Conservation (phyloP, 37 sponge, comb jelly and placozoan genomes). For the Crambe crambe region DNA sequence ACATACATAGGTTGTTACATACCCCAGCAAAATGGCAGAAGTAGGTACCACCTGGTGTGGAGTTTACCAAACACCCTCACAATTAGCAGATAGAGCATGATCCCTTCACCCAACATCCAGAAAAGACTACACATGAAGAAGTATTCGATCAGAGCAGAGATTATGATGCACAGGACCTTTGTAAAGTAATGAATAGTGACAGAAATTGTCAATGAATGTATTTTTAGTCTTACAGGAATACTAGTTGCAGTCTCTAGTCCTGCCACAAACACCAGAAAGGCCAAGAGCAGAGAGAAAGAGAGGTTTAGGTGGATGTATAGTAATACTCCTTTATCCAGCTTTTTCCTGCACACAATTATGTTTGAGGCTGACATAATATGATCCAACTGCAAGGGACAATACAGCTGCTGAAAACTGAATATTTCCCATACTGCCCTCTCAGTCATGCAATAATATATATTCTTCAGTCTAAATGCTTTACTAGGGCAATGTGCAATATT, state of each 20-base stretch:
- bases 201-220: too few relatives aligned
- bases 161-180: slow-evolving; percentile 29
- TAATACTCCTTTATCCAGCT: slow-evolving; percentile 8
- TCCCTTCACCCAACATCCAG: slow-evolving; percentile 48
- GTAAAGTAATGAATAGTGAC: background rate
- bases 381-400: too few relatives aligned
- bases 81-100: slow-evolving; percentile 42
- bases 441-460: too few relatives aligned
- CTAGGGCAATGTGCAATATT: too few relatives aligned
- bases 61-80: slow-evolving; percentile 20
- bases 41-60: slow-evolving; percentile 24
- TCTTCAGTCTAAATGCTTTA: too few relatives aligned
- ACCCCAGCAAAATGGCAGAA: slow-evolving; percentile 45
- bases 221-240: background rate
- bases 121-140: slow-evolving; percentile 43
- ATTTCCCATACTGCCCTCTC: too few relatives aligned
- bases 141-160: slow-evolving; percentile 38
- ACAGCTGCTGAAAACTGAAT: too few relatives aligned
- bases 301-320: slow-evolving; percentile 62
- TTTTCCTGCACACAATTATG: slow-evolving; percentile 52
- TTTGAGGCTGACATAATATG: too few relatives aligned
- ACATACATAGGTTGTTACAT: background rate
- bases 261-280: slow-evolving; percentile 42
- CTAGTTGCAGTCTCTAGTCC: slow-evolving; percentile 27
- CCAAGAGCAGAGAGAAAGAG: slow-evolving; percentile 33